Base-by-base conservation (phyloP, 2,888 invertebrate genomes). In the Dicyrtoma fusca region DNA sequence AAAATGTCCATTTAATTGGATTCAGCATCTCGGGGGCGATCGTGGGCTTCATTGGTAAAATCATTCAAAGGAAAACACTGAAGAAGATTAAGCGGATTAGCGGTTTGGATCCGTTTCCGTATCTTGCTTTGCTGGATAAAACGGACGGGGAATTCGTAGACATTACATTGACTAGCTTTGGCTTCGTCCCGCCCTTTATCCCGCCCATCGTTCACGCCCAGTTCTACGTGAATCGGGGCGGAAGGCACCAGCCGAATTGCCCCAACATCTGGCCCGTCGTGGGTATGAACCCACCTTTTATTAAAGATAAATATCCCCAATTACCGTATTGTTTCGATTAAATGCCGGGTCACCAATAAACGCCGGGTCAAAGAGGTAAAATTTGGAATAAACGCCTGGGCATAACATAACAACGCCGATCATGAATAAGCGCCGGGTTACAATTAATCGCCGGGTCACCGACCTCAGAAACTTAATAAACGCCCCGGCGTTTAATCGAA, bases 81-180 rank as follows among this genome's bases (percentile, higher is more conserved):
- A 49, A 23, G 23, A 65, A 65, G 49, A 65, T 65, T 19, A 6
- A 26, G 1, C 17, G 72, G 49, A 72, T 72, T 17, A 45, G 59
- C 26, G 72, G 66, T 14, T 61, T 72, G 10, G 72, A 72, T 49
- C 23, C 65, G 6, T 44, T 68, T 4, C 42, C 47, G 2, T 62
- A 71, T 11, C 21, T 65, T 4, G 23, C 57, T 3, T n/a, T 68
- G 1, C 19, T 72, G 14, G 68, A 59, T 23, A 55, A 61, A 34
- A 47, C 72, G 1, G 68, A 72, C 34, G 72, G 68, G n/a, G 47
- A 57, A 11, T 72, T 72, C 61, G 72, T 72, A 1, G 72, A 72
- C 25, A 23, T 68, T 11, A 61, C 68, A 13, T 17, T 49, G 17
- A 72, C 72, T n/a, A 10, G 25, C 8, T 61, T 72, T 59, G 72